Percentiles rank a stretch among this genome's conserved stretches.
These are phyloP conservation scores for Dorcus parallelipipedus DNA, from an alignment of 2,888 invertebrate species.

Conservation along the genomic window DNA sequence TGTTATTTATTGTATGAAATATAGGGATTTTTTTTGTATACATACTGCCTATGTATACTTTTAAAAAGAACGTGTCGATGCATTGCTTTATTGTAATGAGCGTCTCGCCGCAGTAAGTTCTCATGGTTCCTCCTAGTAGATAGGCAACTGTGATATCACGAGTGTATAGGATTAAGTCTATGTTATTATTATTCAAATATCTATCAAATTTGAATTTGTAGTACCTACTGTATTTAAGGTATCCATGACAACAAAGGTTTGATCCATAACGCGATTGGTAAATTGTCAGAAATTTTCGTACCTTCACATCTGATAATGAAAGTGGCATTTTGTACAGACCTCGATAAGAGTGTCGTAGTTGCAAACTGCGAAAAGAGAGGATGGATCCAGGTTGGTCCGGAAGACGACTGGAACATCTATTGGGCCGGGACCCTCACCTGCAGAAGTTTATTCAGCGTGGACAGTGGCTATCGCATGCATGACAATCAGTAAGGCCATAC, in stretches of 20 bases:
- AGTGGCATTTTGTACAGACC: conserved; percentile 74
- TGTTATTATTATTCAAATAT: too few relatives aligned
- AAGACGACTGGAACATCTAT: conserved; percentile 95
- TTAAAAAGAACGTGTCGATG: too few relatives aligned
- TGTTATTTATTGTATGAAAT: too few relatives aligned
- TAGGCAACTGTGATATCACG: too few relatives aligned
- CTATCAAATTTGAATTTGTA: too few relatives aligned
- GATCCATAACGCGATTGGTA: background rate
- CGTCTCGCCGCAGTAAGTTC: too few relatives aligned
- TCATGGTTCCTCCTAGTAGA: too few relatives aligned
- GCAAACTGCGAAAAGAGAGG: conserved; percentile 90
- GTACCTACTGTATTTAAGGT: background rate
- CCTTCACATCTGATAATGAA: conserved; percentile 42
- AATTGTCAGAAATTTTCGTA: conserved; percentile 15
- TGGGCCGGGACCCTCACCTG: conserved; percentile 94
- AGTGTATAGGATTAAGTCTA: too few relatives aligned
- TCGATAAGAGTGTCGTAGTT: conserved; percentile 89
- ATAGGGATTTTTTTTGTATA: too few relatives aligned
- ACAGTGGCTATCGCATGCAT: conserved; percentile 86
- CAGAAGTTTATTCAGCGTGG: conserved; percentile 85
- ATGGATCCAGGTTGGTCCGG: conserved; percentile 82
- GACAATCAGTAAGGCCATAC: conserved; percentile 74
- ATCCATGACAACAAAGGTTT: background rate
- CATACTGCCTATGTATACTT: too few relatives aligned
- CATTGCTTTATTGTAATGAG: too few relatives aligned